Evolutionary conservation across 2,888 invertebrate genomes (phyloP).

Genomic region (Asteroscopus sphinx): DNA sequence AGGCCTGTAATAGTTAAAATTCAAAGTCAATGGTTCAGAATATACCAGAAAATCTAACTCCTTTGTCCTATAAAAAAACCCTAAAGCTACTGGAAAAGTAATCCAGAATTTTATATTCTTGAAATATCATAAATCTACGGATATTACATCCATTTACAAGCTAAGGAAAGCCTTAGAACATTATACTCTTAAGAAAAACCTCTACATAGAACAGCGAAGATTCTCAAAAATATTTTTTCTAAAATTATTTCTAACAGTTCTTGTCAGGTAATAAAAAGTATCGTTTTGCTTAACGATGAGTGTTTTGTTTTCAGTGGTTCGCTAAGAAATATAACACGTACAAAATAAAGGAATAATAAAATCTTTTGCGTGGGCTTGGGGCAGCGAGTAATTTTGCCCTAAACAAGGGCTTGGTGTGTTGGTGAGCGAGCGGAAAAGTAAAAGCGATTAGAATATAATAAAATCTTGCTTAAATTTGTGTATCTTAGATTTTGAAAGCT

Average conservation of each 20-base stretch:
- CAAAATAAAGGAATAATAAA: slow-evolving; percentile 23
- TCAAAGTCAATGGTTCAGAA: no score
- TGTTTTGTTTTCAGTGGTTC: slow-evolving; percentile 21
- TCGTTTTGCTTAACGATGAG: slow-evolving; percentile 18
- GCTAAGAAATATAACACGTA: slow-evolving; percentile 23
- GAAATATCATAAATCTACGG: neutral
- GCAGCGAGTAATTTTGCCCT: slow-evolving; percentile 24
- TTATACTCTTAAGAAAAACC: neutral
- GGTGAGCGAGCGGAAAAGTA: neutral
- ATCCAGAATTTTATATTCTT: neutral
- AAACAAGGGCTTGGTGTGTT: slow-evolving; percentile 3
- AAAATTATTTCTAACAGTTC: neutral
- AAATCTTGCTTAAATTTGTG: no score
- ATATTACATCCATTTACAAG: slow-evolving; percentile 4
- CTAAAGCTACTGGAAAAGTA: no score
- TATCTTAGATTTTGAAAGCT: no score
- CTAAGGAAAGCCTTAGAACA: neutral
- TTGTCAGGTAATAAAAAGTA: slow-evolving; percentile 12
- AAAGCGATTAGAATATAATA: no score
- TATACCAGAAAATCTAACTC: no score
- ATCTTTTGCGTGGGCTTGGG: slow-evolving; percentile 18
- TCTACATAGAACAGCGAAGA: neutral
- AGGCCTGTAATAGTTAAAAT: no score
- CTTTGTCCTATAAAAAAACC: no score
- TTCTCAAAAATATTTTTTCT: neutral